phyloP scores from a whole-genome alignment of 2,113 vertebrate genomes.

The Polyodon spathula region DNA sequence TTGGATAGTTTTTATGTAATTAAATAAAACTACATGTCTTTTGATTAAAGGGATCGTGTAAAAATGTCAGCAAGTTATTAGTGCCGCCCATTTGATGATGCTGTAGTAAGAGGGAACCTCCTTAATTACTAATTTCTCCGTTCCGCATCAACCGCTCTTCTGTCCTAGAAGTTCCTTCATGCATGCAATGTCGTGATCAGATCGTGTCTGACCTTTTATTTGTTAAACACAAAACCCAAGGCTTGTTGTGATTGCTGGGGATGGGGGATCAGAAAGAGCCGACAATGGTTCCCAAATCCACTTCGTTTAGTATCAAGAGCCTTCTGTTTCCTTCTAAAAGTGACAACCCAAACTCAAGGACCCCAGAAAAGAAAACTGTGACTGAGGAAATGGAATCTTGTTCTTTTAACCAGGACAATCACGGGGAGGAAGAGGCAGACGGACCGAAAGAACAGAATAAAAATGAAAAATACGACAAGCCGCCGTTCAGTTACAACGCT shows the following conservation, averaged over 20 bases:
- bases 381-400: conserved; percentile 34
- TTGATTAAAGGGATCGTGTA: conserved; percentile 7
- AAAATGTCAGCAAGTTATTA: conserved; percentile 27
- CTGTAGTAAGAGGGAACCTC: conserved; percentile 38
- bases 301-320: conserved; percentile 66
- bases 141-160: conserved; percentile 19
- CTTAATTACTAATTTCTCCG: conserved; percentile 56
- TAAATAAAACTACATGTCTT: no score
- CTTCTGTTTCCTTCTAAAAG: conserved; percentile 53
- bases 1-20: no score
- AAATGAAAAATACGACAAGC: conserved; percentile 59
- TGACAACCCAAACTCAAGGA: conserved; percentile 32
- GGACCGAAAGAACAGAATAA: conserved; percentile 24
- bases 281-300: conserved; percentile 52
- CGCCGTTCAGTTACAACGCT: conserved; percentile 68
- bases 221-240: conserved; percentile 19
- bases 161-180: conserved; percentile 34
- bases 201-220: conserved; percentile 26
- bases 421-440: conserved; percentile 30
- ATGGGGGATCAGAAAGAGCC: conserved; percentile 56
- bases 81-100: conserved; percentile 43
- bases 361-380: conserved; percentile 28
- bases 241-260: conserved; percentile 20
- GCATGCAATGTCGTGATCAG: conserved; percentile 34
- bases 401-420: conserved; percentile 29